Conservation (phyloP, 1,140 invertebrate genomes). For the Mamestra configurata region DNA sequence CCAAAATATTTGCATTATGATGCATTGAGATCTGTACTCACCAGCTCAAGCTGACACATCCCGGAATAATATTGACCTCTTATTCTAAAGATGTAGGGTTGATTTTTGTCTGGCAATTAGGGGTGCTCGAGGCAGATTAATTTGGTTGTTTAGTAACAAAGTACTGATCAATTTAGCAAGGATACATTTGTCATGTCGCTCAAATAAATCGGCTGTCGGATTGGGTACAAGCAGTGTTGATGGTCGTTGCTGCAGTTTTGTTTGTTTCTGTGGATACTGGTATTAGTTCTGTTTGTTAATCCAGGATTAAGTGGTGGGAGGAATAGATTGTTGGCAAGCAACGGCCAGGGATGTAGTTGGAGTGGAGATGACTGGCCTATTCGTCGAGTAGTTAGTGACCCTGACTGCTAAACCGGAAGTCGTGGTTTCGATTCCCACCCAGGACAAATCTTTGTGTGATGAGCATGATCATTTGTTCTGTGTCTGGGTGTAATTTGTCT, state of each 20-base stretch:
- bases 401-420: too few species aligned
- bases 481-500: too few species aligned
- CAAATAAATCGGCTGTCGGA: constrained; percentile 49
- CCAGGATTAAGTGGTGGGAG: constrained; percentile 28
- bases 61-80: not conserved
- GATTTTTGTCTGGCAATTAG: constrained; percentile 9
- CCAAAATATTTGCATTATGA: constrained; percentile 47
- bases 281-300: constrained; percentile 11
- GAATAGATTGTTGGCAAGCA: constrained; percentile 1
- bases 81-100: not conserved
- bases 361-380: too few species aligned
- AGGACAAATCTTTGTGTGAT: too few species aligned
- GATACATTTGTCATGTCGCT: constrained; percentile 47
- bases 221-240: constrained; percentile 48
- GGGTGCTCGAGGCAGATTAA: not conserved
- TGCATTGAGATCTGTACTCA: not conserved
- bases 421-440: too few species aligned
- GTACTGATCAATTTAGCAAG: constrained; percentile 48
- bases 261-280: constrained; percentile 32
- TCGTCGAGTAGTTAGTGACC: too few species aligned
- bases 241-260: constrained; percentile 16
- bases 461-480: too few species aligned
- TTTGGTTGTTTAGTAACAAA: constrained; percentile 43
- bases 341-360: not conserved
- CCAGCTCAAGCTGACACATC: not conserved